These are phyloP conservation scores for Idaea dimidiata DNA, from an alignment of 2,888 invertebrate species.

Conservation along the genomic window DNA sequence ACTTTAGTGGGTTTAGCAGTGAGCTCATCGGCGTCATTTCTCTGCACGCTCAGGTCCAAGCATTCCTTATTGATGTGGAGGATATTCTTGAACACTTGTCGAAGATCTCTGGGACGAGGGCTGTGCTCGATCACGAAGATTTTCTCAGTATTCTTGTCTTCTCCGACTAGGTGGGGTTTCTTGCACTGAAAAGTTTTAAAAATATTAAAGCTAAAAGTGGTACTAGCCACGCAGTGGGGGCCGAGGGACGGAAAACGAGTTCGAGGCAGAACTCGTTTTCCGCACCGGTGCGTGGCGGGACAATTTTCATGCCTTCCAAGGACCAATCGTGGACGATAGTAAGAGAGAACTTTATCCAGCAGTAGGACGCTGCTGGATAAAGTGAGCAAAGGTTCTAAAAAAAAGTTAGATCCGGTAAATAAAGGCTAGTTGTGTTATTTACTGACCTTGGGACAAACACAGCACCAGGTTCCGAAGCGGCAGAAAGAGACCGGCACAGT, in stretches of 20 bases:
- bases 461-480: slow-evolving; percentile 69
- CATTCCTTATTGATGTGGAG: slow-evolving; percentile 66
- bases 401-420: no score
- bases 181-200: slow-evolving; percentile 44
- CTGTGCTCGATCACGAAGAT: slow-evolving; percentile 64
- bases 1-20: slow-evolving; percentile 68
- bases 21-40: slow-evolving; percentile 53
- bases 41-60: slow-evolving; percentile 51
- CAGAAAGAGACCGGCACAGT: slow-evolving; percentile 74
- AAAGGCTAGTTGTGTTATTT: neutral
- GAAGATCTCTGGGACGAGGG: slow-evolving; percentile 56
- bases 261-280: no score
- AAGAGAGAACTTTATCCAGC: no score
- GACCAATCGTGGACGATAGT: no score
- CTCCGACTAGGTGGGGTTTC: slow-evolving; percentile 37
- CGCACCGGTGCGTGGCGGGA: no score
- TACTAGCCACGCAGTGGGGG: no score
- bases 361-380: no score
- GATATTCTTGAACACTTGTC: slow-evolving; percentile 57
- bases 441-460: slow-evolving; percentile 53
- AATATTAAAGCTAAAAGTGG: neutral
- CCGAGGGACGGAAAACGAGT: no score
- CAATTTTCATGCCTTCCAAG: no score
- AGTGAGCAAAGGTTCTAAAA: no score
- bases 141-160: slow-evolving; percentile 61